A percentile compares a stretch with the other conserved stretches of the same genome.
These are phyloP conservation scores for Styela plicata DNA, from an alignment of 23 tunicate species.

Conservation along the genomic window DNA sequence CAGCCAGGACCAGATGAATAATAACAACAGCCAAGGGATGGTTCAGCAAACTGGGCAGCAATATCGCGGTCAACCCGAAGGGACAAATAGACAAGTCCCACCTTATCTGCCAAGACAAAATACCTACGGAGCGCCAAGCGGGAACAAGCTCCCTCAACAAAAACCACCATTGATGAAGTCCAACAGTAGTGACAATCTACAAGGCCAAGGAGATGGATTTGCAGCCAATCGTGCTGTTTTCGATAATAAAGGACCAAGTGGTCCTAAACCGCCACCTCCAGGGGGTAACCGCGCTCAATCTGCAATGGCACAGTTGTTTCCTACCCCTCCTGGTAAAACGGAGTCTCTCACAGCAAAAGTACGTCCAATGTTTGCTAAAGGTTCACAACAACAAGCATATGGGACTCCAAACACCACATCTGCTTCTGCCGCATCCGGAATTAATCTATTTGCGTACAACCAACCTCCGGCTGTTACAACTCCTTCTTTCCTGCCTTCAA, in stretches of 20 bases:
- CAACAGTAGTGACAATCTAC: constrained; percentile 19
- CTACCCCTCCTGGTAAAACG: constrained; percentile 20
- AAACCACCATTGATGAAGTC: not conserved
- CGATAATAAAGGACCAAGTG: not conserved
- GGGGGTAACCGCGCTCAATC: constrained; percentile 46
- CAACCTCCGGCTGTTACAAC: constrained; percentile 48
- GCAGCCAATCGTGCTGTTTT: constrained; percentile 28
- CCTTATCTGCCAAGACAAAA: constrained; percentile 26
- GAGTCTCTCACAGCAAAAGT: constrained; percentile 82
- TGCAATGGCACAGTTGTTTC: constrained; percentile 66
- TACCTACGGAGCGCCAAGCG: constrained; percentile 11
- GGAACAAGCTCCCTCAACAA: not conserved
- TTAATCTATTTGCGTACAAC: constrained; percentile 78
- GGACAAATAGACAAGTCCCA: constrained; percentile 10
- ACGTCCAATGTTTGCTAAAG: constrained; percentile 65
- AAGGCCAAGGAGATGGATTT: not conserved
- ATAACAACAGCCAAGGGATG: constrained; percentile 8
- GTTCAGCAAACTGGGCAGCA: not conserved
- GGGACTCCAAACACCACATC: not conserved
- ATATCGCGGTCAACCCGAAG: constrained; percentile 60
- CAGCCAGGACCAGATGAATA: not conserved
- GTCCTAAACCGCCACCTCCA: not conserved
- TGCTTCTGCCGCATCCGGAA: constrained; percentile 27
- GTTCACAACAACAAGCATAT: not conserved
- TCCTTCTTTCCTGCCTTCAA: constrained; percentile 35